Base-by-base conservation (phyloP, 2,888 invertebrate genomes). In the Calliopum simillimum region DNA sequence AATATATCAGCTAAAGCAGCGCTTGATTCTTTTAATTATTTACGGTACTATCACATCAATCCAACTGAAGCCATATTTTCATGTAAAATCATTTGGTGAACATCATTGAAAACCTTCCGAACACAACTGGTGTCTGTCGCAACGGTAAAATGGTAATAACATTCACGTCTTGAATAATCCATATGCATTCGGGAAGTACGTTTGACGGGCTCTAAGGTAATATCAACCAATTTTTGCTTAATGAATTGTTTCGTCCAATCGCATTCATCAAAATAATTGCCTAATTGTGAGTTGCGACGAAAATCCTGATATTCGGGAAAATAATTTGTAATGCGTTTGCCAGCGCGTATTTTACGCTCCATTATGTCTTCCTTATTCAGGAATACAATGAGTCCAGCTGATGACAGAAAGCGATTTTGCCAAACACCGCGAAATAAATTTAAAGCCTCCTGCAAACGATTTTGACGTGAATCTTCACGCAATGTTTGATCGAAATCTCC, bases 401-500 rank as follows among this genome's bases (percentile, higher is more conserved):
- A 90, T 71, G 91, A 86, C 0, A 95, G 88, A 80, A 93, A 95
- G 74, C 86, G 80, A 78, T 86, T 94, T 76, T 90, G 91, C 92
- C 93, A 94, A 1, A 94, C 92, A 77, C 93, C 92, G 73, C 90
- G 89, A 77, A 95, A 95, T 1, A 94, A 86, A 41, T 88, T 88
- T 1, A 94, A 86, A 0, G 94, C 90, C 84, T 95, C 95, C 71
- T 89, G 83, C 12, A 95, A 86, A 55, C 94, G 86, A 85, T 95
- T 95, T 79, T 90, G 91, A 0, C 85, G 84, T 62, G 87, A 81
- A 79, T 94, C 94, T 79, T 94, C 94, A 6, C 94, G 84, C 8
- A 94, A 82, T 3, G 87, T 91, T 86, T 92, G 92, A 84, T 95
- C 94, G 81, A 93, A 95, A 84, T 94, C 93, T 77, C 93, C 93